Evolutionary conservation across 2,888 invertebrate species (phyloP), one percentile per base, ranked within the genome.

Genomic region (Colostygia pectinataria): DNA sequence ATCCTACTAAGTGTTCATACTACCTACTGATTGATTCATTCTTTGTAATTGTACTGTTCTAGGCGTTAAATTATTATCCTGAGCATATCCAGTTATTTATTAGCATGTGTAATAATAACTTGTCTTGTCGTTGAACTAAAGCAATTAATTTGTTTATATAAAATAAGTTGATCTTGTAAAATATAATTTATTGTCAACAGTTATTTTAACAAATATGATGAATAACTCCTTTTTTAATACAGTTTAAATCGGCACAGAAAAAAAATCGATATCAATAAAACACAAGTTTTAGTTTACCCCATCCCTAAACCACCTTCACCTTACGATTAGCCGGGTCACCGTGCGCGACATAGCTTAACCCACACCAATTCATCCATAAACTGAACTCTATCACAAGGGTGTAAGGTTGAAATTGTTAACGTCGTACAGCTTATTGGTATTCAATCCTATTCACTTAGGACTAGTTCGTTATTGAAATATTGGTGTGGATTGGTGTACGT

Each of bases 271-370:
- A 54, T 54, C 39, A 33, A 37, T 18, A 20, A 5, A 6, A 12
- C 5, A 13, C 10, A 20, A 9, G n/a, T 25, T 2, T n/a, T 13
- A 32, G n/a, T 42, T 8, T 23, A 42, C 33, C 65, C 52, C 78
- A 67, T 63, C 81, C 42, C 77, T 82, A 74, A 9, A 31, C 45
- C 62, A 68, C 72, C 63, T 67, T 63, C 64, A 68, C 75, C 78
- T 74, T 73, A 66, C 75, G 73, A 86, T 87, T 86, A 83, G 80
- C 71, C 68, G 61, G 87, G 86, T 85, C 83, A 75, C 57, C 71
- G 77, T 75, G 66, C 77, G 71, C 74, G 78, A 66, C 71, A 75
- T 76, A 80, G 77, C 77, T 80, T 82, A 80, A 83, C 81, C 83
- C 71, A 68, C 66, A 70, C 73, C 71, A 70, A 29, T 13, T 10